Conservation (phyloP, 2,797 vertebrate genomes). For the Hoplostethus atlanticus region DNA sequence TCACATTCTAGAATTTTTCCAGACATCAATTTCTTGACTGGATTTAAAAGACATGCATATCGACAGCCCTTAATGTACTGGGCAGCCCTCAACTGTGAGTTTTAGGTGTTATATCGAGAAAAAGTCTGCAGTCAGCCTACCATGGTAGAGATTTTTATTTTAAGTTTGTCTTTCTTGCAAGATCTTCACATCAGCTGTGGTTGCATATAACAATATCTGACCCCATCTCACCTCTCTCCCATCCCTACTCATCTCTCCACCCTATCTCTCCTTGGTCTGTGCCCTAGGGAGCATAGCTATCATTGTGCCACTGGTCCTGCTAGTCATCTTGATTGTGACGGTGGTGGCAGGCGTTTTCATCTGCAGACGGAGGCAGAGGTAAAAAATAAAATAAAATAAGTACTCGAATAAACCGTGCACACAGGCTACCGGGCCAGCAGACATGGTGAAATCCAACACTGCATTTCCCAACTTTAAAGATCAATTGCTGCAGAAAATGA, state of each 20-base stretch:
- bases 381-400: conserved; percentile 41
- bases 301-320: conserved; percentile 95
- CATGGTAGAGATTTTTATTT: background rate
- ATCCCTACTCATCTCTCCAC: background rate
- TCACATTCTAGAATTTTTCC: no score
- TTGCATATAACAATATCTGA: conserved; percentile 32
- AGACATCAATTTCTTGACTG: no score
- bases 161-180: conserved; percentile 3
- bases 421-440: background rate
- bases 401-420: background rate
- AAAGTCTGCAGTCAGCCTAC: background rate
- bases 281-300: conserved; percentile 96
- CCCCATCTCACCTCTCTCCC: conserved; percentile 18
- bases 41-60: no score
- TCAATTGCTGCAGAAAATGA: conserved; percentile 38
- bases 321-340: conserved; percentile 95
- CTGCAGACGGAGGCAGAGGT: conserved; percentile 96
- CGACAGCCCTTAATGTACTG: background rate
- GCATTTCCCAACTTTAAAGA: conserved; percentile 21
- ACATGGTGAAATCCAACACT: conserved; percentile 23
- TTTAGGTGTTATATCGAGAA: no score
- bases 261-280: conserved; percentile 56
- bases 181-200: conserved; percentile 4
- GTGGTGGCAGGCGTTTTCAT: conserved; percentile 95
- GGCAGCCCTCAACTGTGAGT: conserved; percentile 14